Conservation (phyloP, 2,797 vertebrate genomes). For the Danio choprae region DNA sequence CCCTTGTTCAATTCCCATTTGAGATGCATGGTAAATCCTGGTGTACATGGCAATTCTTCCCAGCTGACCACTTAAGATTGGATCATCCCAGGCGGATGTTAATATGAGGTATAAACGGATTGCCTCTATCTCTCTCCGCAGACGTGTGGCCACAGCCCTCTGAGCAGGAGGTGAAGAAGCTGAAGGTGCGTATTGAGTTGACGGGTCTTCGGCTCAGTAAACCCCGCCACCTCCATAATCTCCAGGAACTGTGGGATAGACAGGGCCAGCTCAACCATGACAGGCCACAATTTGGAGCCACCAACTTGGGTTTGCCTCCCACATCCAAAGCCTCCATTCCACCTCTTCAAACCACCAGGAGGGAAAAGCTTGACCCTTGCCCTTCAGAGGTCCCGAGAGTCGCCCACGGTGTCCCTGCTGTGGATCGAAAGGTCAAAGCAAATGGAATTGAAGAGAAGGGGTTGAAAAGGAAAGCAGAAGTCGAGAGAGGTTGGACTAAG, state of each 20-base stretch:
- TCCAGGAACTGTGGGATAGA: constrained; percentile 84
- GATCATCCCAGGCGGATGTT: constrained; percentile 13
- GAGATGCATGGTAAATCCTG: not conserved
- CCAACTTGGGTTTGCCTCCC: constrained; percentile 30
- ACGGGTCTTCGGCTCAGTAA: constrained; percentile 97
- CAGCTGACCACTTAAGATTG: constrained; percentile 14
- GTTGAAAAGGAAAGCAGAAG: constrained; percentile 86
- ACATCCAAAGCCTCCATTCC: constrained; percentile 50
- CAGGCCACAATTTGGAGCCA: constrained; percentile 61
- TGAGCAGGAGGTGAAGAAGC: constrained; percentile 93
- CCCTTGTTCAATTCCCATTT: not conserved
- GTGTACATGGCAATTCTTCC: not conserved
- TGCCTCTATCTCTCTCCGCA: constrained; percentile 69
- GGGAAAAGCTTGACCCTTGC: constrained; percentile 78
- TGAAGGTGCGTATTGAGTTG: constrained; percentile 98
- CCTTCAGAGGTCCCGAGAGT: constrained; percentile 74
- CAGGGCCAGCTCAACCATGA: constrained; percentile 83
- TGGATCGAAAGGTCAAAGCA: constrained; percentile 79
- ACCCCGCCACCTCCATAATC: constrained; percentile 86
- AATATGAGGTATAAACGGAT: constrained; percentile 7
- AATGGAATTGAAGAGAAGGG: constrained; percentile 84
- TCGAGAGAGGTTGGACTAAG: constrained; percentile 90
- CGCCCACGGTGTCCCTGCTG: constrained; percentile 66
- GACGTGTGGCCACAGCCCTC: constrained; percentile 86
- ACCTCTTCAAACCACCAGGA: constrained; percentile 80